Percentiles rank a stretch among this genome's conserved stretches.
These are phyloP conservation scores for Colistium nudipinnis DNA, from an alignment of 2,113 vertebrate species.

Conservation along the genomic window DNA sequence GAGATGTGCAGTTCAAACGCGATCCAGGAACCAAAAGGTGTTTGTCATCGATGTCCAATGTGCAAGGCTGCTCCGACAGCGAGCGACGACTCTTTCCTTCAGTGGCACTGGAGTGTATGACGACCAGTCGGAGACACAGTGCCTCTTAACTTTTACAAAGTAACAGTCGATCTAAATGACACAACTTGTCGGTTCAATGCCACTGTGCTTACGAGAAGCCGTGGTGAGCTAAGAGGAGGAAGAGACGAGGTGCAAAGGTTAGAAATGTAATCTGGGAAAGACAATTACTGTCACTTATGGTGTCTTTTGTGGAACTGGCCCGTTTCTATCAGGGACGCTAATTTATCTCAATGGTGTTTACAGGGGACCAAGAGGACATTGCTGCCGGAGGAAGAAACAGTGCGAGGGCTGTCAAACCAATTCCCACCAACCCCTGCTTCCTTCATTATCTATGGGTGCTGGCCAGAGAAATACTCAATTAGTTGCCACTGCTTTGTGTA, in stretches of 20 bases:
- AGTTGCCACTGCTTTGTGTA: slow-evolving; percentile 49
- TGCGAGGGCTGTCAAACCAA: slow-evolving; percentile 64
- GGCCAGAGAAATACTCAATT: slow-evolving; percentile 74
- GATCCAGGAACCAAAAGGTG: slow-evolving; percentile 48
- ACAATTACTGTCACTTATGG: slow-evolving; percentile 82
- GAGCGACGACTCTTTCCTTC: slow-evolving; percentile 56
- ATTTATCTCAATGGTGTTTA: slow-evolving; percentile 79
- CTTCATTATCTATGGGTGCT: slow-evolving; percentile 73
- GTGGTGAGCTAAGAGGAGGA: slow-evolving; percentile 18
- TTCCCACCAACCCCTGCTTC: slow-evolving; percentile 60
- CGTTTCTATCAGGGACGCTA: slow-evolving; percentile 75
- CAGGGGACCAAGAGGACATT: slow-evolving; percentile 44
- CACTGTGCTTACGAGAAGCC: slow-evolving; percentile 14
- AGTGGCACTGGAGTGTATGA: slow-evolving; percentile 49
- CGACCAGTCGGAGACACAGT: slow-evolving; percentile 43
- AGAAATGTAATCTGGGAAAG: slow-evolving; percentile 85
- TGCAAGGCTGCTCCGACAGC: slow-evolving; percentile 43
- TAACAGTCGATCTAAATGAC: slow-evolving; percentile 47
- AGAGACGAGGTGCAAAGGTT: slow-evolving; percentile 65
- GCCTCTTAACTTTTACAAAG: slow-evolving; percentile 43
- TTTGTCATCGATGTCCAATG: slow-evolving; percentile 59
- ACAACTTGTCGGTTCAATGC: slow-evolving; percentile 48
- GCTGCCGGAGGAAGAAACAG: slow-evolving; percentile 24
- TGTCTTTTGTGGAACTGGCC: slow-evolving; percentile 72
- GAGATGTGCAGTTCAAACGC: slow-evolving; percentile 41